phyloP scores from a whole-genome alignment of 2,113 vertebrate genomes.

The Chrysochloris asiatica region DNA sequence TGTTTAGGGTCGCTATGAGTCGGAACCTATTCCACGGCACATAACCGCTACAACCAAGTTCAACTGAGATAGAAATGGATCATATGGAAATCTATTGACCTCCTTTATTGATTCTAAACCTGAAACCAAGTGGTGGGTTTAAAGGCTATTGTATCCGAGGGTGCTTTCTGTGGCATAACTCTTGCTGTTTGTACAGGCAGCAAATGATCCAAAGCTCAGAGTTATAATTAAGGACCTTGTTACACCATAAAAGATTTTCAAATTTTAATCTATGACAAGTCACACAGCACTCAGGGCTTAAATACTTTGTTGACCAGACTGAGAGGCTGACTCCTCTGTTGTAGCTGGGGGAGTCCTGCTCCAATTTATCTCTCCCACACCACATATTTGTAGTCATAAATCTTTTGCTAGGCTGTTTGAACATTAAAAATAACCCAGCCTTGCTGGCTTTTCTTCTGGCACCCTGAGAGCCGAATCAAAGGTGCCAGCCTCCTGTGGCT shows the following conservation, averaged over 20 bases:
- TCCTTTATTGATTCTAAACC: slow-evolving; percentile 46
- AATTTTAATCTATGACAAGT: slow-evolving; percentile 82
- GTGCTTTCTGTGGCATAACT: slow-evolving; percentile 54
- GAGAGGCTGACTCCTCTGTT: slow-evolving; percentile 24
- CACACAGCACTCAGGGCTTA: slow-evolving; percentile 76
- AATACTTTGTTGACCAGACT: slow-evolving; percentile 83
- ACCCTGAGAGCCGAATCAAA: slow-evolving; percentile 59
- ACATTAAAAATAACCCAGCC: slow-evolving; percentile 57
- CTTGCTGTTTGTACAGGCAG: slow-evolving; percentile 53
- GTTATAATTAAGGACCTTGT: slow-evolving; percentile 81
- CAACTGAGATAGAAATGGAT: background rate
- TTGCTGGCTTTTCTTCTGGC: slow-evolving; percentile 62
- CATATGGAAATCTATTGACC: slow-evolving; percentile 32
- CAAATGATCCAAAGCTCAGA: slow-evolving; percentile 63
- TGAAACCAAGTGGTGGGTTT: slow-evolving; percentile 51
- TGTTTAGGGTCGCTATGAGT: too few species aligned
- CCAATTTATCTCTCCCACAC: slow-evolving; percentile 75
- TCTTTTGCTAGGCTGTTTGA: slow-evolving; percentile 69
- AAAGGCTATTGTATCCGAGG: slow-evolving; percentile 56
- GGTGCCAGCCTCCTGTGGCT: background rate
- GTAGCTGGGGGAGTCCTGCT: slow-evolving; percentile 54
- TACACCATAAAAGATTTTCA: slow-evolving; percentile 77
- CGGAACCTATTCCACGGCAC: too few species aligned
- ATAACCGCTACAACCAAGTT: slow-evolving; percentile 25
- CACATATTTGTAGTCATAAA: slow-evolving; percentile 67